These are phyloP conservation scores for Mus spretus DNA, from an alignment of 2,797 vertebrate species.

Conservation along the genomic window DNA sequence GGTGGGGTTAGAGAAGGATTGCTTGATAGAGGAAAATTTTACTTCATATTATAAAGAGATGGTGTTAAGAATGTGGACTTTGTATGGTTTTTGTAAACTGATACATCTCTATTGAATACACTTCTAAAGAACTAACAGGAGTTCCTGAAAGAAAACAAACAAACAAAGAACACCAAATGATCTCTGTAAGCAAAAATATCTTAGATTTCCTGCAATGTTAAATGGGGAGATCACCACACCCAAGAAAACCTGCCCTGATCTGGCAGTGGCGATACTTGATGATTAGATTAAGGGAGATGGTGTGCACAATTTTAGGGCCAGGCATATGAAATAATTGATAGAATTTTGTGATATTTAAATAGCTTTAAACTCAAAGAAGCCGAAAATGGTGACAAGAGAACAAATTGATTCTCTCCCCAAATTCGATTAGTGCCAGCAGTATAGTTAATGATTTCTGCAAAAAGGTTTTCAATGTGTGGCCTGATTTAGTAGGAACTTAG, in stretches of 20 bases:
- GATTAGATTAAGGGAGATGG: not conserved
- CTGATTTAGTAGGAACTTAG: not conserved
- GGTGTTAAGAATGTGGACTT: not conserved
- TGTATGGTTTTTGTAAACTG: not conserved
- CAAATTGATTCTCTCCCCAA: not conserved
- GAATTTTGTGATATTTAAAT: not conserved
- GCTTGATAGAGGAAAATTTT: not conserved
- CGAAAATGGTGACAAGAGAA: not conserved
- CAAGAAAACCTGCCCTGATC: not conserved
- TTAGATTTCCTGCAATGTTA: not conserved
- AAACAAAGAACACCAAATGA: no score
- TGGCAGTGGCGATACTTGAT: not conserved
- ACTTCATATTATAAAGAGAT: conserved; percentile 3
- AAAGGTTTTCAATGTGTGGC: not conserved
- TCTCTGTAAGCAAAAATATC: not conserved
- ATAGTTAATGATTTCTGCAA: not conserved
- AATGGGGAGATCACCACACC: not conserved
- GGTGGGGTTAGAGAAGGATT: not conserved
- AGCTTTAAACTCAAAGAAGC: not conserved
- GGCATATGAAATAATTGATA: not conserved
- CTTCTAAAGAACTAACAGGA: not conserved
- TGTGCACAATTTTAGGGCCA: not conserved
- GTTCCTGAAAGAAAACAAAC: not conserved
- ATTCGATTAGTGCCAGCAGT: not conserved
- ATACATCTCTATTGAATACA: not conserved